phyloP scores from a whole-genome alignment of 2,113 vertebrate genomes.

The Heterochromis multidens region DNA sequence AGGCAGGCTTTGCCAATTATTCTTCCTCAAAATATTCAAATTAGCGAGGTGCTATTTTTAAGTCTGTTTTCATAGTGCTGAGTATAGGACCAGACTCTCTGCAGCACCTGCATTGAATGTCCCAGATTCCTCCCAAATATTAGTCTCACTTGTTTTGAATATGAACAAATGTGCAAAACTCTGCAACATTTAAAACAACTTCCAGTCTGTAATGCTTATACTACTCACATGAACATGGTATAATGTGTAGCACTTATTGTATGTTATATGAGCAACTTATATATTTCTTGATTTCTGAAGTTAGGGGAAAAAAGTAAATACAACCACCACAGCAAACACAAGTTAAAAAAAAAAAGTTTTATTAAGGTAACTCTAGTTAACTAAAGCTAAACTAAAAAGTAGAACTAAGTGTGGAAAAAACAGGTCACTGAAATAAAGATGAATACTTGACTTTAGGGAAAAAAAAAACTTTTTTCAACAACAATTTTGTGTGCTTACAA shows the following conservation, averaged over 20 bases:
- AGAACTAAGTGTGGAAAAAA: neutral
- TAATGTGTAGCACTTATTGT: neutral
- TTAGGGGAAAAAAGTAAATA: neutral
- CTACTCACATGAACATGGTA: neutral
- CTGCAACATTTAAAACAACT: neutral
- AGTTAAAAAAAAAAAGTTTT: neutral
- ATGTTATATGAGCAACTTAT: neutral
- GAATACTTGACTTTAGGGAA: neutral
- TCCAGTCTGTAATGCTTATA: neutral
- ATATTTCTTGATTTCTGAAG: neutral
- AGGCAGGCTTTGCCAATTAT: neutral
- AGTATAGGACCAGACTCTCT: neutral
- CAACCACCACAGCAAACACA: neutral
- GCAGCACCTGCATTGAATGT: slow-evolving; percentile 10
- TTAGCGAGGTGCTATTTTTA: slow-evolving; percentile 3
- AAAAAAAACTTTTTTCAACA: accelerated
- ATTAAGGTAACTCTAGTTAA: too few species aligned
- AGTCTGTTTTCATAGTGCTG: neutral
- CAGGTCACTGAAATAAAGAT: neutral
- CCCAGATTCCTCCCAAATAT: slow-evolving; percentile 3
- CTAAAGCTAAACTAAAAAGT: too few species aligned
- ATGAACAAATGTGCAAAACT: neutral
- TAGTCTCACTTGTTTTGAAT: neutral
- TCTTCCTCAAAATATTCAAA: slow-evolving; percentile 16
- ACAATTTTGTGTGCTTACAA: neutral